Evolutionary conservation across 1,140 invertebrate genomes (phyloP), one percentile per base, ranked within the genome.

Genomic region (Cherax destructor): DNA sequence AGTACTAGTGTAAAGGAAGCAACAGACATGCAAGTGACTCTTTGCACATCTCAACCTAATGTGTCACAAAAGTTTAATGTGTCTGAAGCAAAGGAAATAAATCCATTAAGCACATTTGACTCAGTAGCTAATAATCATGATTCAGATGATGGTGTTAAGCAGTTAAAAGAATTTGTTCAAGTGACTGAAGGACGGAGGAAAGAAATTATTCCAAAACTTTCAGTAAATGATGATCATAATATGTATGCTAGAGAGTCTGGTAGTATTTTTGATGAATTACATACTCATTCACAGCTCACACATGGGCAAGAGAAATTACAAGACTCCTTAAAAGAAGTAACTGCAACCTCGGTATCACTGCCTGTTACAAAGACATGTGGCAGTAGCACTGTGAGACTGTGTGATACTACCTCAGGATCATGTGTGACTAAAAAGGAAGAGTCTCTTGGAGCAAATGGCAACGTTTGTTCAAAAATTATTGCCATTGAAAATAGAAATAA

Each of bases 111-210:
- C 18, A 18, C 21, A 21, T 65, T 65, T 18, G 61, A 18, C 61
- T 18, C 61, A 18, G 21, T 47, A 1, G 11, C 21, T 10, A 59
- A 56, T 11, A 4, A 5, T n/a, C 79, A 76, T 16, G 21, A 65
- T 21, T n/a, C 87, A 5, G 87, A 89, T 41, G 87, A 89, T 61
- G 87, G 87, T 56, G 52, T 89, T 18, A 83, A 72, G 10, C 87
- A 83, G 65, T 56, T 89, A 52, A 47, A 74, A 52, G 87, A 61
- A 56, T 89, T 89, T 76, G 79, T 89, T 4, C 65, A 89, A 52
- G 87, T 65, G 41, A 89, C 79, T 18, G 87, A 89, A 74, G 87
- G 87, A 13, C 47, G 24, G 30, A 65, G 76, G 47, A 52, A 80
- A 21, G 59, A 72, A 41, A 30, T 21, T 9, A 74, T 74, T 30